Percentiles rank a stretch among this genome's conserved stretches.
These are phyloP conservation scores for Dasyprocta punctata DNA, from an alignment of 2,113 vertebrate species.

Conservation along the genomic window DNA sequence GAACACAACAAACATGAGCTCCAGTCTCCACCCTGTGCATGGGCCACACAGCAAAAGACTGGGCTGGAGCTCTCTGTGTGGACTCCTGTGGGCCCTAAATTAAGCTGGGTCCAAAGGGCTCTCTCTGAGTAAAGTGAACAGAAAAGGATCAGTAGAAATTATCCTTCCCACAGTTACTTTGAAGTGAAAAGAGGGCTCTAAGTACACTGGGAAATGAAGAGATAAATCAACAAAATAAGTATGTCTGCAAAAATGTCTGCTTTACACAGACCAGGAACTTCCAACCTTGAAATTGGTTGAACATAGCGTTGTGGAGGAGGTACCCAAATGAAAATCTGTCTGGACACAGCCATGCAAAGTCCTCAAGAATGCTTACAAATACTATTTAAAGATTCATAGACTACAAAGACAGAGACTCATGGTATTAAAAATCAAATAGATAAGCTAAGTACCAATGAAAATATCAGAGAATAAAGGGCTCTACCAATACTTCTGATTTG, in stretches of 20 bases:
- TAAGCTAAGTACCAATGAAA: not conserved
- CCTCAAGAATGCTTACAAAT: not conserved
- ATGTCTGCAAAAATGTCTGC: not conserved
- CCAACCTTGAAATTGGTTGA: not conserved
- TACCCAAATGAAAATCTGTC: not conserved
- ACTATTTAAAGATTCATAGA: not conserved
- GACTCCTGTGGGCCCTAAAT: too few relatives aligned
- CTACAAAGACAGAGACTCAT: not conserved
- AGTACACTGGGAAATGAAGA: not conserved
- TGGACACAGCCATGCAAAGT: not conserved
- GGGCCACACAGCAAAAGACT: too few relatives aligned
- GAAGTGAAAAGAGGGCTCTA: not conserved
- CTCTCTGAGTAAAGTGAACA: too few relatives aligned
- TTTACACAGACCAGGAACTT: not conserved
- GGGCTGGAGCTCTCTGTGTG: too few relatives aligned
- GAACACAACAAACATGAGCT: too few relatives aligned
- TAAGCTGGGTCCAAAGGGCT: too few relatives aligned
- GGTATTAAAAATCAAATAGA: not conserved
- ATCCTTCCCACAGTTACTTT: not conserved
- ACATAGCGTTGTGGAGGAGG: not conserved
- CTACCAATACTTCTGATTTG: not conserved
- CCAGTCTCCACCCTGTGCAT: too few relatives aligned
- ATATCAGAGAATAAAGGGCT: not conserved
- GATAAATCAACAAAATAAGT: too few relatives aligned
- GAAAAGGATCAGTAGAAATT: not conserved